A percentile compares a stretch with the other conserved stretches of the same genome.
phyloP scores from a whole-genome alignment of 2,888 invertebrate species.

The Cheiracanthium punctorium region DNA sequence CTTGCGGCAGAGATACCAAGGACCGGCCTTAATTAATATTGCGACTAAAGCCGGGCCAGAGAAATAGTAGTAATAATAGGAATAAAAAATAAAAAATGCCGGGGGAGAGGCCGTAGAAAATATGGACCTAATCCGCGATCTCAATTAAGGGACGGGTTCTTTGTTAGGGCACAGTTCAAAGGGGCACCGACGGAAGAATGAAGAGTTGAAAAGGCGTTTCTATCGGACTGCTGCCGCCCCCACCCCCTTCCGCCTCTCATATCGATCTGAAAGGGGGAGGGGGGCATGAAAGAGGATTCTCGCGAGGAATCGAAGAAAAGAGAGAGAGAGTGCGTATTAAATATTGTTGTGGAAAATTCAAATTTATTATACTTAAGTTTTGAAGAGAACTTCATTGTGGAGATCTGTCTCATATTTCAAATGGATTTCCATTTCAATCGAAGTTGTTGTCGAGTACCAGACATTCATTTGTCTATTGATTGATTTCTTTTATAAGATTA shows the following conservation, averaged over 20 bases:
- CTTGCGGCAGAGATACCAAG: not conserved
- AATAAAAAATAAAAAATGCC: not conserved
- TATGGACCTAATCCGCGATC: constrained; percentile 7
- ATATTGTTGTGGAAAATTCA: not conserved
- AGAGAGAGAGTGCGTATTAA: not conserved
- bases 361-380: not conserved
- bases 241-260: no score
- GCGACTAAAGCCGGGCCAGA: not conserved
- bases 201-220: constrained; percentile 10
- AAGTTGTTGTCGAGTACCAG: not conserved
- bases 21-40: not conserved
- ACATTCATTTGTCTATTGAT: no score
- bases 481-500: no score
- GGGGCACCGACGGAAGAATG: not conserved
- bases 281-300: not conserved
- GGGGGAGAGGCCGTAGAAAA: not conserved
- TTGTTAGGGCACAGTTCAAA: constrained; percentile 4
- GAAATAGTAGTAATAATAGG: not conserved
- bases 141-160: constrained; percentile 10
- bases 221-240: not conserved
- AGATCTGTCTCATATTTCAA: not conserved
- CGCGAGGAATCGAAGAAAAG: not conserved
- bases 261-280: not conserved
- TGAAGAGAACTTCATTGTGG: not conserved
- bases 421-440: not conserved